Evolutionary conservation across 2,797 vertebrate genomes (phyloP), one percentile per base, ranked within the genome.

Genomic region (Sarcophilus harrisii): DNA sequence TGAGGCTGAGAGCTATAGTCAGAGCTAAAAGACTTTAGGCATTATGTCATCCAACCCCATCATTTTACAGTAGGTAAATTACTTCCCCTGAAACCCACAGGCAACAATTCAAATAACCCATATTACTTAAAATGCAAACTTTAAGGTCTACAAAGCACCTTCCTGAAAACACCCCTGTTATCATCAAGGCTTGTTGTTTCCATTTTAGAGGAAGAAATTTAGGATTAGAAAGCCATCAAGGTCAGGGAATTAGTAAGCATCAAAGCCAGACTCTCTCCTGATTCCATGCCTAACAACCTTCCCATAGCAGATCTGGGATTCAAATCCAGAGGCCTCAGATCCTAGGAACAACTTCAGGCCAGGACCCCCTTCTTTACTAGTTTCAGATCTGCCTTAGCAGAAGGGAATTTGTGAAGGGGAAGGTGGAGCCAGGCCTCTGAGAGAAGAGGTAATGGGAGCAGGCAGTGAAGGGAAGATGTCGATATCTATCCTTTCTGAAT

Each of bases 331-430:
- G 24, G 8, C 73, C 45, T 8, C n/a, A 45, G 10, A 81, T 11
- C 58, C 54, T 54, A 55, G 81, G 29, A 32, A 57, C 32, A 57
- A 45, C 59, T 58, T 18, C 18, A 2, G 2, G 6, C 32, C 57
- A 90, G 52, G 90, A 60, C 57, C 29, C 21, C 3, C 10, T 81
- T 81, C 73, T 94, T 89, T 10, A 12, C 12, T 14, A 8, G 62
- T 66, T 89, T 92, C 94, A 14, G 49, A 91, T 81, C 60, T 60
- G 94, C 94, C 66, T 32, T 87, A 58, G 73, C 38, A 60, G 93
- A 62, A 93, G 27, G 49, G 29, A 49, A 54, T 18, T 55, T 95
- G n/a, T 92, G 90, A 30, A 0, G 81, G 45, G 8, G 28, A 55
- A 6, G 24, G 57, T 29, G 57, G 59, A 81, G 38, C n/a, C 38